phyloP scores from a whole-genome alignment of 1,140 invertebrate species.

The Drosophila orosa region DNA sequence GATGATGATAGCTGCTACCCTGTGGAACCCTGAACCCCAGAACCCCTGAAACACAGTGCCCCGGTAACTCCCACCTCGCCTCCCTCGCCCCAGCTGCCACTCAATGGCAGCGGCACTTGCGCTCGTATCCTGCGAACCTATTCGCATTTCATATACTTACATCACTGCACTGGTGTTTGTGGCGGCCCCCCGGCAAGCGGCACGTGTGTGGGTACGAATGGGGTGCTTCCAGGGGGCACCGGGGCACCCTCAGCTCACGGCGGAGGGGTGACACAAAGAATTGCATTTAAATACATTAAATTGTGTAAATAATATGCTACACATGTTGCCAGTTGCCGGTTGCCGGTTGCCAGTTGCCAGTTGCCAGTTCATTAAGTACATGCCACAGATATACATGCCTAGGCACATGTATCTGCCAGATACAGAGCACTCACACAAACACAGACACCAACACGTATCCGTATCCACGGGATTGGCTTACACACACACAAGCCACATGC shows the following conservation, averaged over 20 bases:
- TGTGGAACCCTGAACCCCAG: conserved; percentile 1
- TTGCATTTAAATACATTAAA: conserved; percentile 83
- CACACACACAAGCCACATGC: conserved; percentile 8
- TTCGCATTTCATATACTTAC: conserved; percentile 84
- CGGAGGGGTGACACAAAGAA: conserved; percentile 59
- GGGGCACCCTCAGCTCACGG: background rate
- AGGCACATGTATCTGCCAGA: conserved; percentile 63
- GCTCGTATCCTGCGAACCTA: conserved; percentile 83
- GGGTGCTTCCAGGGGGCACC: background rate
- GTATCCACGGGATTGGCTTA: conserved; percentile 31
- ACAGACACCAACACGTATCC: background rate
- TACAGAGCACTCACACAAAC: conserved; percentile 28
- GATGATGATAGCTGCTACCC: conserved; percentile 60
- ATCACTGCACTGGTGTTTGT: conserved; percentile 80
- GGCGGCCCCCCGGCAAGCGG: conserved; percentile 40
- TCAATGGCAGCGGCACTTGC: conserved; percentile 69
- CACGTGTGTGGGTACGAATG: conserved; percentile 22
- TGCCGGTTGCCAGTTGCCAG: conserved; percentile 72
- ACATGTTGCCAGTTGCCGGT: conserved; percentile 73
- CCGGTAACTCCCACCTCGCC: conserved; percentile 2
- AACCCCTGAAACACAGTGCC: background rate
- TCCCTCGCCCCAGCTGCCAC: conserved; percentile 29
- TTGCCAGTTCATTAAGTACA: conserved; percentile 83
- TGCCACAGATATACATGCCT: conserved; percentile 80
- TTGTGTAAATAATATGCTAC: conserved; percentile 83